Evolutionary conservation across 2,113 vertebrate genomes (phyloP), one percentile per base, ranked within the genome.

Genomic region (Butastur rufipennis): DNA sequence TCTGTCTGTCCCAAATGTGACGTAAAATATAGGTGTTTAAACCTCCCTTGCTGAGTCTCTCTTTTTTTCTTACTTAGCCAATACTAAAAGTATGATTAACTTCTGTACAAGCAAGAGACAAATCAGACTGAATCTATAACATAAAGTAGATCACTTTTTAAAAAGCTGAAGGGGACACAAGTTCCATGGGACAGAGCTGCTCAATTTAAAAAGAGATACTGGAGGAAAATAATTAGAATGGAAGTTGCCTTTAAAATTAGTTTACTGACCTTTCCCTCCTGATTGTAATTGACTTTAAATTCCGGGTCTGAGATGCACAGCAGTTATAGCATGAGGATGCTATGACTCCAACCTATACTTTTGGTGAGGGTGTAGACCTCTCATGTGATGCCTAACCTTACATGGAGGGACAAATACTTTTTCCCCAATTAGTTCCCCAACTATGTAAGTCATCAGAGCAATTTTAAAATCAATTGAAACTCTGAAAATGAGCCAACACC

Each of bases 381-480:
- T 96, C 50, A 65, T 87, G 82, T 74, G 80, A 65, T 31, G 27
- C 34, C 45, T 45, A 32, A 47, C 53, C 56, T 94, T 90, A 77
- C 55, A 47, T 9, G 36, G 67, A 93, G 68, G 83, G 50, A 97
- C 23, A 91, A 96, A 94, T 86, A 88, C 50, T 87, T 90, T 86
- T 86, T 15, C 56, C 53, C 36, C 72, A 90, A 5, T 92, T 91
- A 87, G 86, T 95, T 71, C 43, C 47, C 55, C 74, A 96, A 61
- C 77, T 86, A 74, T 47, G 42, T 73, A 96, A 73, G 52, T 94
- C 45, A 50, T 96, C 86, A 96, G 94, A 97, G 66, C 78, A 96
- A 93, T 95, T 96, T 96, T 63, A 91, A 97, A 98, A 97, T 97
- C 56, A 93, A 80, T 85, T 70, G 53, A 70, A 92, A 81, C 45